Base-by-base conservation (phyloP, 2,113 vertebrate genomes). In the Steatornis caripensis region DNA sequence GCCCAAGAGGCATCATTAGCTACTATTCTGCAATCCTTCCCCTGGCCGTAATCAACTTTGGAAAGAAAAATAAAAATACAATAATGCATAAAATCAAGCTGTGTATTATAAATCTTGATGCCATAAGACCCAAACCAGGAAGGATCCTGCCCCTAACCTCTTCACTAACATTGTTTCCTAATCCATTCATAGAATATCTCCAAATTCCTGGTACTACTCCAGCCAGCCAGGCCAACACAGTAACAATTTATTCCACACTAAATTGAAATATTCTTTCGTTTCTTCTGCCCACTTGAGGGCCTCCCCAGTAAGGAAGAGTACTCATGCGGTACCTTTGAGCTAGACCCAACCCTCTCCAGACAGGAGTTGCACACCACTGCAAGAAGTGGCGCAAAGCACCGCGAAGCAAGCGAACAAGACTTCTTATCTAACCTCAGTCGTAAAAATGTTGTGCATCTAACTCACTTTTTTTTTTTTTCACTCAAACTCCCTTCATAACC, bases 381-480 rank as follows among this genome's bases (percentile, higher is more conserved):
- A n/a, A n/a, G 34, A 27, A 14, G 12, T n/a, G n/a, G n/a, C n/a
- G n/a, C n/a, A n/a, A n/a, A n/a, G n/a, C n/a, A n/a, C n/a, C n/a
- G n/a, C n/a, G 55, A 32, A 74, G 20, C 5, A 30, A 45, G 13
- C 1, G 7, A 68, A 51, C 19, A 43, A 14, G 51, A 30, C 3
- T 27, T 66, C 30, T 27, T 32, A 27, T 16, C 23, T 21, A 62
- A n/a, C 17, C n/a, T 62, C 49, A 72, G 34, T 22, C 51, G 21
- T 19, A 20, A 15, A 23, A 32, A 2, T 0, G 1, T 5, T 55
- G 7, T 12, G 29, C 9, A 1, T 21, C 8, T 9, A 34, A 26
- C 16, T 11, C 12, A 11, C 9, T 24, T 54, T 70, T 17, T 20
- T 5, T 19, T 15, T 22, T 14, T 39, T 41, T 26, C 1, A 18